Evolutionary conservation across 2,888 invertebrate genomes (phyloP).

Genomic region (Synanthedon tipuliformis): DNA sequence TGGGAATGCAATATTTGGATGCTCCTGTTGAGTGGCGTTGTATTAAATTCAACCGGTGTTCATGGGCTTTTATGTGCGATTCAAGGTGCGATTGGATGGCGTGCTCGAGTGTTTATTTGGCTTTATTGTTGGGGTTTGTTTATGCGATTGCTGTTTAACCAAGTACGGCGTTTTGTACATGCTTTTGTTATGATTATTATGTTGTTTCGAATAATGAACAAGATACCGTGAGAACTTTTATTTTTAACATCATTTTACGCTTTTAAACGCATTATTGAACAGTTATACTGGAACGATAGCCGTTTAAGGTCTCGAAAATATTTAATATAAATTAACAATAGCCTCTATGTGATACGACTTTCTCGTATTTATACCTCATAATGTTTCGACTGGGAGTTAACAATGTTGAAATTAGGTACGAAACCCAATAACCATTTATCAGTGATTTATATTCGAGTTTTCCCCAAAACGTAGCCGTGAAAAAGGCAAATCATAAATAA

Average conservation of each 20-base stretch:
- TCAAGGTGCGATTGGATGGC: conserved; percentile 71
- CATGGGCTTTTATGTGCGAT: conserved; percentile 68
- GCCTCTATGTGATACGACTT: background rate
- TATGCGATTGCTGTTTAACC: conserved; percentile 70
- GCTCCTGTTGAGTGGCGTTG: conserved; percentile 56
- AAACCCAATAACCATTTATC: conserved; percentile 59
- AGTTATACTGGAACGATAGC: too few species aligned
- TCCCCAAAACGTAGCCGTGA: conserved; percentile 67
- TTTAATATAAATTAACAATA: too few species aligned
- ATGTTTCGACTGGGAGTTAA: background rate
- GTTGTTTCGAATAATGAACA: conserved; percentile 56
- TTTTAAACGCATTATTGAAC: background rate
- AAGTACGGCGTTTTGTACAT: conserved; percentile 65
- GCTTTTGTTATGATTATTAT: conserved; percentile 68
- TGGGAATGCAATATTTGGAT: conserved; percentile 60
- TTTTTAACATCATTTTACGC: background rate
- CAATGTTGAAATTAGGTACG: conserved; percentile 37
- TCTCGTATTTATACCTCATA: background rate
- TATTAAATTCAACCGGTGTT: conserved; percentile 67
- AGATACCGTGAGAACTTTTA: conserved; percentile 39
- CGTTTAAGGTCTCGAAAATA: too few species aligned
- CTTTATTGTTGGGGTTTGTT: conserved; percentile 71
- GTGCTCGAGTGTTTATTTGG: conserved; percentile 69
- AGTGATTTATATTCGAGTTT: conserved; percentile 64
- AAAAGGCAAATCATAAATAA: conserved; percentile 72